Conservation (phyloP, 2,888 invertebrate species). For the Lissocephala sabroskyi region DNA sequence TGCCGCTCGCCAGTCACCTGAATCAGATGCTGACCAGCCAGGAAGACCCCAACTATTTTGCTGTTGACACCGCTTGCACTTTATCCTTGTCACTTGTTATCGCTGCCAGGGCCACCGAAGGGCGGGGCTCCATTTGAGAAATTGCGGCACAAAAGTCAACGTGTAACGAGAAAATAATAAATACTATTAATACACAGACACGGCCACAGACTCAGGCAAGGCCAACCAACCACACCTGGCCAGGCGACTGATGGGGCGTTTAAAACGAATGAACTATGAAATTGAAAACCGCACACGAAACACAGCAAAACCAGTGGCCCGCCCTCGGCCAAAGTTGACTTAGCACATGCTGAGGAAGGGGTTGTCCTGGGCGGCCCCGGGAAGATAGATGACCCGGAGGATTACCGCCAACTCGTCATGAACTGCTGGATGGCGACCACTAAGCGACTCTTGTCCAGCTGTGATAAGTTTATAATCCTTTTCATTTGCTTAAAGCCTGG, state of each 20-base stretch:
- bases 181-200: conserved; percentile 58
- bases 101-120: conserved; percentile 33
- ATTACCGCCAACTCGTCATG: too few relatives aligned
- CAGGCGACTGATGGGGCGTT: conserved; percentile 29
- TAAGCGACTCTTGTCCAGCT: too few relatives aligned
- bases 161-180: conserved; percentile 70
- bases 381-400: too few relatives aligned
- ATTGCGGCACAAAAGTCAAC: conserved; percentile 66
- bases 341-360: too few relatives aligned
- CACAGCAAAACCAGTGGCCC: too few relatives aligned
- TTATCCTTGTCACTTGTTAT: conserved; percentile 62
- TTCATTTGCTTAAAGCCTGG: too few relatives aligned
- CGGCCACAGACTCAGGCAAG: not conserved
- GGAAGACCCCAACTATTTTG: conserved; percentile 33
- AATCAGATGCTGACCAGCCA: too few relatives aligned
- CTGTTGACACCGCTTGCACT: conserved; percentile 56
- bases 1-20: conserved; percentile 11
- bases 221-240: not conserved
- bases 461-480: too few relatives aligned
- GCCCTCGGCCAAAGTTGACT: too few relatives aligned
- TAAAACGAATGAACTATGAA: conserved; percentile 63
- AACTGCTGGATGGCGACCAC: too few relatives aligned
- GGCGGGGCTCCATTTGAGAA: conserved; percentile 45
- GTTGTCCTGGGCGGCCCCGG: too few relatives aligned
- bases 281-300: conserved; percentile 48